phyloP scores from a whole-genome alignment of 2,888 invertebrate genomes.

The Netelia virgata region DNA sequence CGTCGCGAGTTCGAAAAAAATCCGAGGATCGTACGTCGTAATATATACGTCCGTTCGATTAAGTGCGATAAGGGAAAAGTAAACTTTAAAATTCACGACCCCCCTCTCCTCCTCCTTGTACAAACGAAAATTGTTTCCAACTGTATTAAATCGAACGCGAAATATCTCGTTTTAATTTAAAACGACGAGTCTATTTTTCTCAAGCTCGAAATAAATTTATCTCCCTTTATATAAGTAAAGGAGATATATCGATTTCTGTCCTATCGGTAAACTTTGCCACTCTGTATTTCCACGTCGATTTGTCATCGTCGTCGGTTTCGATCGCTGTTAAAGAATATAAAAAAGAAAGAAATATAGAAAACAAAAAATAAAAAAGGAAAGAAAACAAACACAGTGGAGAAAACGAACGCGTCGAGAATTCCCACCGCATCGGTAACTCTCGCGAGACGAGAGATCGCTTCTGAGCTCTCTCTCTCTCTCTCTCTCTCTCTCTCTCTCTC shows the following conservation, averaged over 20 bases:
- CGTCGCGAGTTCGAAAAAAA: constrained; percentile 2
- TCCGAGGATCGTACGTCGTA: not conserved
- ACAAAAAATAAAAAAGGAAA: not conserved
- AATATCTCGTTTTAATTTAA: too few species aligned
- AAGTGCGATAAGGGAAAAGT: too few species aligned
- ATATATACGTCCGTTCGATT: too few species aligned
- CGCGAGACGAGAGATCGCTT: constrained; percentile 1
- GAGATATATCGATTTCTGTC: not conserved
- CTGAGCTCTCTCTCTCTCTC: constrained; percentile 21
- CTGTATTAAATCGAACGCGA: too few species aligned
- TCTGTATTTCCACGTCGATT: constrained; percentile 11
- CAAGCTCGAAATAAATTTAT: too few species aligned
- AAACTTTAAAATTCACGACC: too few species aligned
- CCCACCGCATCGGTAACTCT: constrained; percentile 17
- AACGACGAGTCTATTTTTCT: too few species aligned
- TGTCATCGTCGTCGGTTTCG: constrained; percentile 42
- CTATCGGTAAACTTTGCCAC: constrained; percentile 12
- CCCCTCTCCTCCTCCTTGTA: too few species aligned
- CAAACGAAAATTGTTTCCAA: too few species aligned
- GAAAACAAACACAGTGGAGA: constrained; percentile 2
- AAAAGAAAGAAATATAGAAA: not conserved
- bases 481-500: constrained; percentile 42
- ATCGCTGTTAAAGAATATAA: constrained; percentile 5
- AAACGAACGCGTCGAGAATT: too few species aligned
- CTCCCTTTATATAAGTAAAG: too few species aligned